Evolutionary conservation across 2,797 vertebrate species (phyloP), one percentile per base, ranked within the genome.

Genomic region (Mus spretus): DNA sequence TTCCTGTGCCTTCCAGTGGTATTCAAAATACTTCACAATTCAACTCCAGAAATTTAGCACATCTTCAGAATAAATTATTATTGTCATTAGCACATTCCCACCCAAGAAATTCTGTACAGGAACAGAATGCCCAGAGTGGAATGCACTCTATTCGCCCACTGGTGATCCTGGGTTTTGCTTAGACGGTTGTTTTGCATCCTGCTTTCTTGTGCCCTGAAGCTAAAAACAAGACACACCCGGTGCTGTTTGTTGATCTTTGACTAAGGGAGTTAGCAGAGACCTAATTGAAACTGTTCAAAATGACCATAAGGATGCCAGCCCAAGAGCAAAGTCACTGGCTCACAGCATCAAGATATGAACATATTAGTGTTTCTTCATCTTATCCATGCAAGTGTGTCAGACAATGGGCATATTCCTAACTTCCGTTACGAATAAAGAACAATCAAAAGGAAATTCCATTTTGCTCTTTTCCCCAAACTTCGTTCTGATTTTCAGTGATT

Each of bases 21-120:
- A 98, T 98, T 98, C 98, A 98, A 98, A 98, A 98, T 98, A 98
- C 98, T 98, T 98, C 98, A 97, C 97, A 96, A 97, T 98, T 98
- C 97, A 98, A 95, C 96, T 98, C 97, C 97, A 98, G 98, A 98
- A 97, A 98, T 92, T 98, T 98, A 98, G 97, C 97, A 95, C 97
- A 98, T 96, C 96, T 70, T 74, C 97, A 97, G 98, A 98, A 98
- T 98, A 98, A 96, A 97, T 97, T 95, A 98, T 98, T 98, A 96
- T 98, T 98, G 98, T 98, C 97, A 98, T 98, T 98, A 98, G 94
- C 96, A 50, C 96, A 88, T 98, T 98, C 94, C 96, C 97, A 96
- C 97, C 94, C 91, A 97, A 95, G 97, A 96, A 98, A 97, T 94
- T 93, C 81, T 85, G 87, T 95, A 92, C 44, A 0, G 2, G 92